These are phyloP conservation scores for Drosophila kuntzei DNA, from an alignment of 2,888 invertebrate genomes.

Conservation along the genomic window DNA sequence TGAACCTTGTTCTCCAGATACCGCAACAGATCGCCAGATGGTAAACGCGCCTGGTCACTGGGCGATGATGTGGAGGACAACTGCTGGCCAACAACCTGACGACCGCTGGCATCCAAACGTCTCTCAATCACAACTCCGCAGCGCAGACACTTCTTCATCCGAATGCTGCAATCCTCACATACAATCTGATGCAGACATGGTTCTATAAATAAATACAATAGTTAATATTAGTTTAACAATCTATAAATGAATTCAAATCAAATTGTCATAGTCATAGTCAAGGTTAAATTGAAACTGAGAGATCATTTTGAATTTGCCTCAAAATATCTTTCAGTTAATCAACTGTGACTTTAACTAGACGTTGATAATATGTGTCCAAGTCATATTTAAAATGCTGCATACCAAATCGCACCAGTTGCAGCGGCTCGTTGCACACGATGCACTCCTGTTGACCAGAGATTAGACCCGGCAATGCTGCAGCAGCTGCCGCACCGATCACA, in stretches of 20 bases:
- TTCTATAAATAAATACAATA: constrained; percentile 79
- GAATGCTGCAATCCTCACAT: constrained; percentile 90
- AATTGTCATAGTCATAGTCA: too few species aligned
- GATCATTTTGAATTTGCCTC: too few species aligned
- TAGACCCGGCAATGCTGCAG: constrained; percentile 40
- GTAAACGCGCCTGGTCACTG: constrained; percentile 86
- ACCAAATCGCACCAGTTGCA: constrained; percentile 88
- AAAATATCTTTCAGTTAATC: too few species aligned
- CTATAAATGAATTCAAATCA: too few species aligned
- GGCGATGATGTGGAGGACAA: constrained; percentile 80
- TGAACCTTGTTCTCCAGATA: constrained; percentile 91
- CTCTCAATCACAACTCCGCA: constrained; percentile 88
- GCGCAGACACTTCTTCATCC: constrained; percentile 91
- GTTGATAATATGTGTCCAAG: too few species aligned
- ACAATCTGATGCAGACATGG: constrained; percentile 91
- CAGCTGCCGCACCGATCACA: constrained; percentile 12
- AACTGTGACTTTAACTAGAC: too few species aligned
- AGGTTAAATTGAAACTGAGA: too few species aligned
- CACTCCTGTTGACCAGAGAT: constrained; percentile 86
- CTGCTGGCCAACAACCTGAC: constrained; percentile 78
- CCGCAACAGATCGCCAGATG: constrained; percentile 89
- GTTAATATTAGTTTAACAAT: neutral
- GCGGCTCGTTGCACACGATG: constrained; percentile 90
- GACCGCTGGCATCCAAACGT: constrained; percentile 87
- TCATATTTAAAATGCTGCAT: constrained; percentile 5